Evolutionary conservation across 2,113 vertebrate genomes (phyloP).

Genomic region (Rhombomys opimus): DNA sequence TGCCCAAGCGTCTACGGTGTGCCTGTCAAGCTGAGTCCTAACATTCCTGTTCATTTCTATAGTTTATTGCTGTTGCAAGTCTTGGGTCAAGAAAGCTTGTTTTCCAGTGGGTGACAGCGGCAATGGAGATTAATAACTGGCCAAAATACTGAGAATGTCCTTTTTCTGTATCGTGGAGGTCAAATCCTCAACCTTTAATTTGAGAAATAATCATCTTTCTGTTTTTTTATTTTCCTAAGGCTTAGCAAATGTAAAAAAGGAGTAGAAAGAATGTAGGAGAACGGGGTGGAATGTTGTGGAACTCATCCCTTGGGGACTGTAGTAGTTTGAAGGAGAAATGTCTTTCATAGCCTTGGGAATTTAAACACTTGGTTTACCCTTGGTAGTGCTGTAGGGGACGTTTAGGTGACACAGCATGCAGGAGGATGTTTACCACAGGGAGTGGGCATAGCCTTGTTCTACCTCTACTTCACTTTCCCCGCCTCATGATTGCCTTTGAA

Average conservation of each 20-base stretch:
- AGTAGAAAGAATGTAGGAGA: neutral
- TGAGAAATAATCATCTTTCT: no score
- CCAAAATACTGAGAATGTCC: neutral
- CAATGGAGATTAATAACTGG: neutral
- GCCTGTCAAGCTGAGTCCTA: neutral
- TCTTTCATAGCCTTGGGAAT: neutral
- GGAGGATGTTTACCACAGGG: neutral
- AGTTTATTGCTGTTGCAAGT: neutral
- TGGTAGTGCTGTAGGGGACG: neutral
- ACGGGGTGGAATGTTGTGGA: neutral
- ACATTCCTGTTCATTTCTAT: no score
- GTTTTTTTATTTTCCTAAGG: neutral
- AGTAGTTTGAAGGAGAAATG: neutral
- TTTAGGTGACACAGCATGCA: neutral
- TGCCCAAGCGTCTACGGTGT: neutral
- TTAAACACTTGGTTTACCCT: neutral
- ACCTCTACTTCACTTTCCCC: neutral
- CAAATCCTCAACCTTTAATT: neutral
- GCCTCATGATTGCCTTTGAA: neutral
- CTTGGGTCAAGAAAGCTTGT: neutral
- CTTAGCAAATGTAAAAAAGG: neutral
- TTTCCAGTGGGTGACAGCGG: neutral
- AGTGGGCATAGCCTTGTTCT: neutral
- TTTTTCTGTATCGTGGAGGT: no score
- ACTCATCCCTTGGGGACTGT: neutral